Evolutionary conservation across 2,113 vertebrate genomes (phyloP).

Genomic region (Otocyon megalotis): DNA sequence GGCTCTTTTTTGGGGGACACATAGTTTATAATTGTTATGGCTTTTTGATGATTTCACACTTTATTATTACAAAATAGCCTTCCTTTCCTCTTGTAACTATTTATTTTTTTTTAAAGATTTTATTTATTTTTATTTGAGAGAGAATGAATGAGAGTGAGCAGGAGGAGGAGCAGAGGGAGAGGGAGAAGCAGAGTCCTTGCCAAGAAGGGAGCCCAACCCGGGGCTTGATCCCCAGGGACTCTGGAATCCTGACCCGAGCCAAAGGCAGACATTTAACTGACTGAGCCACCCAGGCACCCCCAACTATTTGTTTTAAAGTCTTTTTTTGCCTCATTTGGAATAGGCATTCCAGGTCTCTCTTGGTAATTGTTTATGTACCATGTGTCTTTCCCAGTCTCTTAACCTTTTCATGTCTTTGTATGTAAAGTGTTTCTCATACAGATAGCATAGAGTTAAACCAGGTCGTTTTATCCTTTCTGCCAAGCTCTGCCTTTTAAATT

Average conservation of each 20-base stretch:
- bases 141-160: not conserved
- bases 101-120: not conserved
- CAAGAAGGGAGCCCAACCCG: not conserved
- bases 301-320: not conserved
- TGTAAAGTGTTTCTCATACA: not conserved
- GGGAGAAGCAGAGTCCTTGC: not conserved
- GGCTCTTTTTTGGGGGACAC: not conserved
- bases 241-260: not conserved
- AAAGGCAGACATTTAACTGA: not conserved
- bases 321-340: not conserved
- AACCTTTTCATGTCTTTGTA: not conserved
- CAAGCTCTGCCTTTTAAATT: not conserved
- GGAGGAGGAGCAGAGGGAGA: not conserved
- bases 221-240: not conserved
- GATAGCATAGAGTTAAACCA: not conserved
- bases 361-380: not conserved
- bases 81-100: not conserved
- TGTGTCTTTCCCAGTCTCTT: not conserved
- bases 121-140: not conserved
- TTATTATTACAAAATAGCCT: not conserved
- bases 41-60: not conserved
- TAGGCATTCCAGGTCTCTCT: not conserved
- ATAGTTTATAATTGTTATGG: not conserved
- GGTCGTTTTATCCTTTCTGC: not conserved
- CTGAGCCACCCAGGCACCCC: not conserved